These are phyloP conservation scores for Actenoides lindsayi DNA, from an alignment of 2,113 vertebrate species.

Conservation along the genomic window DNA sequence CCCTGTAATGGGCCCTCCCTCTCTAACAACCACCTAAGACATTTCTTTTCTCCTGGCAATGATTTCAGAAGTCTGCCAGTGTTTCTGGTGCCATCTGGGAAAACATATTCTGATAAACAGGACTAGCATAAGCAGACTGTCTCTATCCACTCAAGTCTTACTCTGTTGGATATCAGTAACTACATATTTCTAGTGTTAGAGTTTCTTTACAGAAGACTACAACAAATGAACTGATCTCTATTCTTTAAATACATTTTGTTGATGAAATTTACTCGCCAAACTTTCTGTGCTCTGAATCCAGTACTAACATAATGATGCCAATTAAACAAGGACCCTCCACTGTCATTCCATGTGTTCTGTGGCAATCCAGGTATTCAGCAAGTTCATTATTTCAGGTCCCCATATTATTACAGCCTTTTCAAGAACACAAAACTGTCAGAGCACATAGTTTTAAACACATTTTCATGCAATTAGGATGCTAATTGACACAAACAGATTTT, in stretches of 20 bases:
- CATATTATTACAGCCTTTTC: background rate
- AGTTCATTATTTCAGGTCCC: background rate
- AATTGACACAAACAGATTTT: background rate
- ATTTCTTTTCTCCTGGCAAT: background rate
- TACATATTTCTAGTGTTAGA: background rate
- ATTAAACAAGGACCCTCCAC: background rate
- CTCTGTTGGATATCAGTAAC: background rate
- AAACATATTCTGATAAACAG: background rate
- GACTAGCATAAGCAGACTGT: background rate
- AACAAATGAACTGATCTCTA: background rate
- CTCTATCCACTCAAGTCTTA: background rate
- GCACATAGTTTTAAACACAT: background rate
- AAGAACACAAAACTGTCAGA: background rate
- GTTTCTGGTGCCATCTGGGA: constrained; percentile 26
- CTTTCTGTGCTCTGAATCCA: background rate
- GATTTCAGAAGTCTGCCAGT: background rate
- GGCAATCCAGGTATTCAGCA: background rate
- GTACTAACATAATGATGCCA: background rate
- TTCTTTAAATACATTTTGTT: background rate
- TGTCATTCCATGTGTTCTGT: background rate
- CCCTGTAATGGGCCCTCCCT: background rate
- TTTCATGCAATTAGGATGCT: background rate
- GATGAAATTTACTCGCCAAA: background rate
- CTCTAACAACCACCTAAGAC: background rate
- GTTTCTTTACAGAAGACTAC: background rate